These are phyloP conservation scores for Melitaea cinxia DNA, from an alignment of 1,140 invertebrate genomes.

Conservation along the genomic window DNA sequence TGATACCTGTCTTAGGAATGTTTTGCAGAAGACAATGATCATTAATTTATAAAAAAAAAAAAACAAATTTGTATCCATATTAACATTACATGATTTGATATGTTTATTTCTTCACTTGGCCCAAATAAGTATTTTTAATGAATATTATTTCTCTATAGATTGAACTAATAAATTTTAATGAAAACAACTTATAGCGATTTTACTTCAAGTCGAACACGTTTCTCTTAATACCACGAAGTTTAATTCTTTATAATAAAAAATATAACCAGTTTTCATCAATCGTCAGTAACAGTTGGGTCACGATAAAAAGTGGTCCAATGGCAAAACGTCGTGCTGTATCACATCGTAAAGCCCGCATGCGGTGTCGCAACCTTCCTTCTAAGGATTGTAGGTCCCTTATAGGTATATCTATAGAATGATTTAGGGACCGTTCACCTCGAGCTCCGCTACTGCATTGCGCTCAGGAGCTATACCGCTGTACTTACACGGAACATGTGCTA, in stretches of 20 bases:
- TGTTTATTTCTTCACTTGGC: no score
- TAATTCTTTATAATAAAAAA: neutral
- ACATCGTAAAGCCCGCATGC: conserved; percentile 30
- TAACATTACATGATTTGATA: no score
- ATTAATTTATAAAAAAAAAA: no score
- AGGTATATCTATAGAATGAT: conserved; percentile 51
- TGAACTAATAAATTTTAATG: no score
- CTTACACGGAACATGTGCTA: conserved; percentile 6
- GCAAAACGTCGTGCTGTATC: conserved; percentile 31
- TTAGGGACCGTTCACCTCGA: conserved; percentile 70
- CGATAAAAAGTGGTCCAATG: conserved; percentile 48
- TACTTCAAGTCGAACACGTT: neutral
- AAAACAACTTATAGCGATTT: no score
- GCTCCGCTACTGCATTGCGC: conserved; percentile 37
- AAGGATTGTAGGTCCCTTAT: conserved; percentile 50
- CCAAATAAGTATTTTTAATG: no score
- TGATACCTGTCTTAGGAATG: no score
- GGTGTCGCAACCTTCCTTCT: conserved; percentile 67
- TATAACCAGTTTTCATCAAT: conserved; percentile 15
- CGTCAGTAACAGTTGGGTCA: conserved; percentile 17
- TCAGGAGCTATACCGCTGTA: conserved; percentile 20
- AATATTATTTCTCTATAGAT: no score
- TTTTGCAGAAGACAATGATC: no score
- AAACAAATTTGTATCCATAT: no score
- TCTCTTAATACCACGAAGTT: neutral